A percentile compares a stretch with the other conserved stretches of the same genome.
Evolutionary conservation across 2,888 invertebrate species (phyloP).

Genomic region (Chrysomela aeneicollis): DNA sequence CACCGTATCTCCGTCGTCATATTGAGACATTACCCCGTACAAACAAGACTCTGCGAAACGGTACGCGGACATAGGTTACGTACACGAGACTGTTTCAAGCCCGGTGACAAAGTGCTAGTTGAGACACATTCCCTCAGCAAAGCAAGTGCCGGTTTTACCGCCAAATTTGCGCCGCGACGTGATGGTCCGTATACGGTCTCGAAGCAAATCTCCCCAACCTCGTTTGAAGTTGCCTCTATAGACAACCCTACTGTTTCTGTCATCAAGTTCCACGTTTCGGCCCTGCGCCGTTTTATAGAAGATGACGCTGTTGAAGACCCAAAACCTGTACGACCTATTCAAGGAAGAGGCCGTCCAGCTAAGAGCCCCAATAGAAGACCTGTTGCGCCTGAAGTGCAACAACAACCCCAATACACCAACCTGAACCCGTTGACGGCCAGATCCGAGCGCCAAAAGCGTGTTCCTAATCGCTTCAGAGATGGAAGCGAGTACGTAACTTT

Average conservation of each 20-base stretch:
- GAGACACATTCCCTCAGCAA: conserved; percentile 7
- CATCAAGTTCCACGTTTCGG: conserved; percentile 14
- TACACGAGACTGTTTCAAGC: conserved; percentile 42
- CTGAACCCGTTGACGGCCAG: too few relatives aligned
- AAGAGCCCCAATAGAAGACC: too few relatives aligned
- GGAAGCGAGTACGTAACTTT: not conserved
- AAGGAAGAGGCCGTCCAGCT: too few relatives aligned
- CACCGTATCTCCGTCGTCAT: conserved; percentile 21
- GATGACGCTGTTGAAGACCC: too few relatives aligned
- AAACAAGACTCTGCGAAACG: conserved; percentile 26
- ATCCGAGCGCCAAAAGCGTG: too few relatives aligned
- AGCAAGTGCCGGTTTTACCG: not conserved
- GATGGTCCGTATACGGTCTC: conserved; percentile 12
- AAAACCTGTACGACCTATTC: too few relatives aligned
- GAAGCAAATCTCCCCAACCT: conserved; percentile 1
- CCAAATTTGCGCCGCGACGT: conserved; percentile 14
- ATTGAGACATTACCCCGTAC: conserved; percentile 15
- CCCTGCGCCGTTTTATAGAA: too few relatives aligned
- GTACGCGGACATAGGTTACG: conserved; percentile 38
- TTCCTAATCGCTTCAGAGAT: not conserved
- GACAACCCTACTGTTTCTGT: not conserved
- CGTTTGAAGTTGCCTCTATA: conserved; percentile 4
- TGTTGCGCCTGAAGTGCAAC: too few relatives aligned
- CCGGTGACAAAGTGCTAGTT: conserved; percentile 11
- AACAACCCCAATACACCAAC: too few relatives aligned